These are phyloP conservation scores for Puffinus mauretanicus DNA, from an alignment of 2,113 vertebrate genomes.

Conservation along the genomic window DNA sequence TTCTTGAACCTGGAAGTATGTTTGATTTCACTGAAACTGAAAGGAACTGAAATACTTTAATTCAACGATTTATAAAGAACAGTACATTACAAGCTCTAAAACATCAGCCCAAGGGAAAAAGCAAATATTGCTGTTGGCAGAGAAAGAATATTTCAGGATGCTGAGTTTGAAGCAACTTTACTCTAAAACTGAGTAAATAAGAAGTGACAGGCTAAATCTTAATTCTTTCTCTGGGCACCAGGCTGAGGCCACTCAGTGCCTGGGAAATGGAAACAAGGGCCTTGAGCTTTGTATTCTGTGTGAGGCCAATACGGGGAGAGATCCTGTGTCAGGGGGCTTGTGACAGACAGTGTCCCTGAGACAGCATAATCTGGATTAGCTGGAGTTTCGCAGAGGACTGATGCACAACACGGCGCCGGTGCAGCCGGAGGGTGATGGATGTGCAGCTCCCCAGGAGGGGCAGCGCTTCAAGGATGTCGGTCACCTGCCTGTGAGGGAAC, in stretches of 20 bases:
- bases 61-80: not conserved
- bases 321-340: accelerated
- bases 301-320: not conserved
- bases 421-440: not conserved
- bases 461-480: not conserved
- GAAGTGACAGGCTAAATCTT: constrained; percentile 19
- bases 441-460: not conserved
- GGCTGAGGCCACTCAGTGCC: not conserved
- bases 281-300: not conserved
- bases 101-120: not conserved
- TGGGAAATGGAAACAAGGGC: not conserved
- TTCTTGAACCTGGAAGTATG: not conserved
- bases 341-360: not conserved
- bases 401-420: accelerated
- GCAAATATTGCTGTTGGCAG: not conserved
- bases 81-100: not conserved
- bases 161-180: not conserved
- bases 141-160: not conserved
- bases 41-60: not conserved
- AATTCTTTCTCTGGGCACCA: not conserved
- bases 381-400: not conserved
- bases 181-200: not conserved
- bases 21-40: constrained; percentile 1
- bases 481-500: not conserved
- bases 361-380: not conserved